Evolutionary conservation across 2,888 invertebrate genomes (phyloP).

Genomic region (Sialis fuliginosa): DNA sequence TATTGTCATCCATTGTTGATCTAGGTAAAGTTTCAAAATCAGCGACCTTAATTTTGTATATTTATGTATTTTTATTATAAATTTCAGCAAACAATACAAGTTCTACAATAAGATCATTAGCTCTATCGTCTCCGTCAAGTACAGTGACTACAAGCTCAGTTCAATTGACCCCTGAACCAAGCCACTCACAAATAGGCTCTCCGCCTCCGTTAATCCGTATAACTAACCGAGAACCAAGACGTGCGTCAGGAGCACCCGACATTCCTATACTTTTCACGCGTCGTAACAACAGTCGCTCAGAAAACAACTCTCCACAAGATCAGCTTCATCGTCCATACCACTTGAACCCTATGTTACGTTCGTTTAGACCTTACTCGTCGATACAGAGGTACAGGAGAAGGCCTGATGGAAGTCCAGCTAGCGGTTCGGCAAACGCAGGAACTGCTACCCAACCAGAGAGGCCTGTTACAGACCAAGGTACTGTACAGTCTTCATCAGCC

Average conservation of each 20-base stretch:
- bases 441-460: constrained; percentile 6
- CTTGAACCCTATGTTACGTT: too few species aligned
- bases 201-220: constrained; percentile 2
- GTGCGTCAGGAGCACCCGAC: too few species aligned
- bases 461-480: constrained; percentile 4
- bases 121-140: not conserved
- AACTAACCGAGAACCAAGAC: not conserved
- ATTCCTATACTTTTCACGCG: too few species aligned
- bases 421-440: constrained; percentile 5
- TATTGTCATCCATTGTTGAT: too few species aligned
- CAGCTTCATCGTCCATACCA: too few species aligned
- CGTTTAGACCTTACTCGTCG: too few species aligned
- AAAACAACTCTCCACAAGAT: too few species aligned
- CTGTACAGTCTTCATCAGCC: constrained; percentile 1
- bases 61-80: not conserved
- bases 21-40: too few species aligned
- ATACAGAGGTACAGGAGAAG: too few species aligned
- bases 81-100: not conserved
- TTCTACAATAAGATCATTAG: not conserved
- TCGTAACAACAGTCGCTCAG: too few species aligned
- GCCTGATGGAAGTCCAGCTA: too few species aligned
- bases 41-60: not conserved
- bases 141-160: not conserved
- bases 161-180: not conserved
- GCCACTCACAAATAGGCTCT: not conserved